Evolutionary conservation across 2,797 vertebrate genomes (phyloP).

Genomic region (Tragelaphus oryx): DNA sequence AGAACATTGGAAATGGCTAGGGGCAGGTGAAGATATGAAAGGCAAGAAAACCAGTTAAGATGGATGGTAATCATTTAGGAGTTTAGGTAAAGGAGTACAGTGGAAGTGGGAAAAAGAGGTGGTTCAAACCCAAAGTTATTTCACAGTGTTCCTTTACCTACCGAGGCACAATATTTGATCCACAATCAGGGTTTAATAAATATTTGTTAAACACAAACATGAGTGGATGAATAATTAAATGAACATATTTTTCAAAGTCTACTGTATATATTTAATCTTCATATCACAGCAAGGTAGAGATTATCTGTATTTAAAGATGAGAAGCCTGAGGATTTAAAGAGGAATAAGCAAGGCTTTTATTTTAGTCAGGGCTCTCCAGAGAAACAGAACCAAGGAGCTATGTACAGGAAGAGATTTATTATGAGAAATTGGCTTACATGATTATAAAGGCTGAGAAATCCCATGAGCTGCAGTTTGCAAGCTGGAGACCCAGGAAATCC

Average conservation of each 20-base stretch:
- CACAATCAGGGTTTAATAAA: neutral
- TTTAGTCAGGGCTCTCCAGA: neutral
- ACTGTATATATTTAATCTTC: neutral
- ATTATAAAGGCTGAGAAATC: neutral
- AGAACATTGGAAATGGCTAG: neutral
- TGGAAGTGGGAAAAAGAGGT: neutral
- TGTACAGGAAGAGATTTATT: neutral
- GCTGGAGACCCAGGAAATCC: neutral
- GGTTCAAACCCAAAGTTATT: neutral
- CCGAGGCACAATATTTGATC: neutral
- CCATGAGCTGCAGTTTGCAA: neutral
- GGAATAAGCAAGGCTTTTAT: neutral
- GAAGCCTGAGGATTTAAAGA: neutral
- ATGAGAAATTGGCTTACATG: neutral
- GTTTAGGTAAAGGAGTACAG: neutral
- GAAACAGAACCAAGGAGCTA: neutral
- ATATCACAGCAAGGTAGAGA: neutral
- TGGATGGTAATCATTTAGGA: neutral
- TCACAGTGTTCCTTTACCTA: neutral
- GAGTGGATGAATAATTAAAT: neutral
- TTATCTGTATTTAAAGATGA: neutral
- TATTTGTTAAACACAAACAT: neutral
- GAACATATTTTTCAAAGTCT: neutral
- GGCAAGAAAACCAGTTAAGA: neutral
- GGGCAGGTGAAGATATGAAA: neutral